Evolutionary conservation across 2,888 invertebrate genomes (phyloP).

Genomic region (Pharmacophagus antenor): DNA sequence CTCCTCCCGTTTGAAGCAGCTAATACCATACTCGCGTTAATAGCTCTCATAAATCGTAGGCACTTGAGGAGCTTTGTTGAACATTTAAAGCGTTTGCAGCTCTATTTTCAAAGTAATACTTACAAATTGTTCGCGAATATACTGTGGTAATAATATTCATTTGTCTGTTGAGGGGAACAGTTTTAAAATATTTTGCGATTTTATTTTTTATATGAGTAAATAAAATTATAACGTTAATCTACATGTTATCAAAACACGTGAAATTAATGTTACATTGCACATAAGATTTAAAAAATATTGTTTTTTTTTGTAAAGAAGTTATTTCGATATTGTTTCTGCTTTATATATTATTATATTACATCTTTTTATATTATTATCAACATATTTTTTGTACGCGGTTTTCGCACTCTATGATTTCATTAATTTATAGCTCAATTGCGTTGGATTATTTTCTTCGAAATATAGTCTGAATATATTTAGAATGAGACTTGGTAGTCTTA

Average conservation of each 20-base stretch:
- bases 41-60: conserved; percentile 26
- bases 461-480: too few relatives aligned
- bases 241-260: background rate
- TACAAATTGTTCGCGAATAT: background rate
- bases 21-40: conserved; percentile 25
- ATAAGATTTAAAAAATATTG: too few relatives aligned
- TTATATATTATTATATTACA: too few relatives aligned
- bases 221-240: background rate
- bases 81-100: conserved; percentile 18
- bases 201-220: background rate
- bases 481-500: background rate
- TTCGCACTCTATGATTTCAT: too few relatives aligned
- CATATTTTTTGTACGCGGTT: too few relatives aligned
- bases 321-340: too few relatives aligned
- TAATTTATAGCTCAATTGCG: too few relatives aligned
- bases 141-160: background rate
- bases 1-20: conserved; percentile 14
- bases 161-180: background rate
- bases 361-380: too few relatives aligned
- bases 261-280: background rate
- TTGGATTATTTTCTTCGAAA: too few relatives aligned
- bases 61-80: conserved; percentile 24
- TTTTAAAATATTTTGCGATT: background rate
- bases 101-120: conserved; percentile 14
- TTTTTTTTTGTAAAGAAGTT: too few relatives aligned